Percentiles rank a stretch among this genome's conserved stretches.
These are phyloP conservation scores for Venusia cambrica DNA, from an alignment of 2,888 invertebrate species.

Conservation along the genomic window DNA sequence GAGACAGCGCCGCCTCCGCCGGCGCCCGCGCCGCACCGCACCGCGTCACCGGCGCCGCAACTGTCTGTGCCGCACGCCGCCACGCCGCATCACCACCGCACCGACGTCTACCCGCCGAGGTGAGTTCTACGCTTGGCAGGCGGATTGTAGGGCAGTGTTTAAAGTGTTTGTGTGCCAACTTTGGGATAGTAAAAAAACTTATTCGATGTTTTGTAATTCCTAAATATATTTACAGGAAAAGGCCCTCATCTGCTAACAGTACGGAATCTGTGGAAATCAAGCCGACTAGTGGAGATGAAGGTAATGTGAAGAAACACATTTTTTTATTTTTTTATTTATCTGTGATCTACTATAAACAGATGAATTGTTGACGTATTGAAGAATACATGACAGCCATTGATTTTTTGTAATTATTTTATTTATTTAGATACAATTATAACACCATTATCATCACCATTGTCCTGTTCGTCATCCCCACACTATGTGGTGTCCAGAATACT, in stretches of 20 bases:
- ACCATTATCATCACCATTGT: too few relatives aligned
- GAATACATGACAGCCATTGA: too few relatives aligned
- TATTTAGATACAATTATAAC: neutral
- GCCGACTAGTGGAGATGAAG: constrained; percentile 85
- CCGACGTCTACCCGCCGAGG: constrained; percentile 89
- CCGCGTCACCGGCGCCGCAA: constrained; percentile 53
- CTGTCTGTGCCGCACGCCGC: constrained; percentile 11
- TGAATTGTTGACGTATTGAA: too few relatives aligned
- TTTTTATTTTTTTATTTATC: neutral
- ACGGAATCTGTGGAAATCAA: constrained; percentile 82
- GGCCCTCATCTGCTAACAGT: constrained; percentile 82
- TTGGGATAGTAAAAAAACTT: too few relatives aligned
- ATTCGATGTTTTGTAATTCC: too few relatives aligned
- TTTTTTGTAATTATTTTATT: too few relatives aligned
- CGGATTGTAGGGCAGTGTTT: neutral
- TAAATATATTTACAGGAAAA: constrained; percentile 65
- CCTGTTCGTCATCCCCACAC: too few relatives aligned
- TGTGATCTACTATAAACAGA: too few relatives aligned
- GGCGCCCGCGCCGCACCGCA: constrained; percentile 88
- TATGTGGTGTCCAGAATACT: too few relatives aligned
- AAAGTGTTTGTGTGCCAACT: too few relatives aligned
- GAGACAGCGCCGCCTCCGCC: constrained; percentile 86
- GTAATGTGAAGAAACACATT: constrained; percentile 40
- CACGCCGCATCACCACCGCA: constrained; percentile 50
- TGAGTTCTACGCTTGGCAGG: constrained; percentile 18